A percentile compares a stretch with the other conserved stretches of the same genome.
These are phyloP conservation scores for Phocoena phocoena DNA, from an alignment of 2,113 vertebrate genomes.

Conservation along the genomic window DNA sequence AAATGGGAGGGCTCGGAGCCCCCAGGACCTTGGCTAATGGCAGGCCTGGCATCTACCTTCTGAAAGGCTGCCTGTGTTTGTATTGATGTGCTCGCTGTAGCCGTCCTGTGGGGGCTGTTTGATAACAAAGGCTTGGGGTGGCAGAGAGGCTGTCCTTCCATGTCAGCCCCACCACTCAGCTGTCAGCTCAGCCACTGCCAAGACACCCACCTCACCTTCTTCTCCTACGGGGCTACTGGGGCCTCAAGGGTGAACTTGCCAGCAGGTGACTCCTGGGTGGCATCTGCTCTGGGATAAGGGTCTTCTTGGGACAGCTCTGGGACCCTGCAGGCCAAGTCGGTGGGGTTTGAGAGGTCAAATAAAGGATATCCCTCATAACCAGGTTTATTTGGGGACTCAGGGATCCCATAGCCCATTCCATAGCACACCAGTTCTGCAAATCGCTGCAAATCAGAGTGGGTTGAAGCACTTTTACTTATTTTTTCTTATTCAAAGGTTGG, in stretches of 20 bases:
- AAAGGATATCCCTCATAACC: conserved; percentile 43
- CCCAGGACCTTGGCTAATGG: neutral
- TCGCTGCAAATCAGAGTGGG: neutral
- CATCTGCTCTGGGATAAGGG: neutral
- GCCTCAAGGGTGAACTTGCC: neutral
- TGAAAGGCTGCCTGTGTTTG: neutral
- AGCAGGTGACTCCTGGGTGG: conserved; percentile 29
- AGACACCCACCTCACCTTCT: neutral
- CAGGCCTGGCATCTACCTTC: neutral
- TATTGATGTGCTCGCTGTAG: neutral
- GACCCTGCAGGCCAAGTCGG: conserved; percentile 7
- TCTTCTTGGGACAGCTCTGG: conserved; percentile 61
- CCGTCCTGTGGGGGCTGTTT: neutral
- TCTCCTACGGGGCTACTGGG: neutral
- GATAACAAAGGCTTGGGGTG: neutral
- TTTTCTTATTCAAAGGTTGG: conserved; percentile 13
- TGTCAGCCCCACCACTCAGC: neutral
- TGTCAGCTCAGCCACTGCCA: neutral
- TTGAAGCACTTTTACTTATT: neutral
- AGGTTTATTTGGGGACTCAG: conserved; percentile 11
- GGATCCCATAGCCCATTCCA: neutral
- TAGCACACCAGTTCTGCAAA: neutral
- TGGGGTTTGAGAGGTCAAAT: conserved; percentile 54
- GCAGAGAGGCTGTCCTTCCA: neutral
- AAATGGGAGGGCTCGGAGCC: neutral